These are phyloP conservation scores for Drosophila anomalipes DNA, from an alignment of 2,888 invertebrate genomes.

Conservation along the genomic window DNA sequence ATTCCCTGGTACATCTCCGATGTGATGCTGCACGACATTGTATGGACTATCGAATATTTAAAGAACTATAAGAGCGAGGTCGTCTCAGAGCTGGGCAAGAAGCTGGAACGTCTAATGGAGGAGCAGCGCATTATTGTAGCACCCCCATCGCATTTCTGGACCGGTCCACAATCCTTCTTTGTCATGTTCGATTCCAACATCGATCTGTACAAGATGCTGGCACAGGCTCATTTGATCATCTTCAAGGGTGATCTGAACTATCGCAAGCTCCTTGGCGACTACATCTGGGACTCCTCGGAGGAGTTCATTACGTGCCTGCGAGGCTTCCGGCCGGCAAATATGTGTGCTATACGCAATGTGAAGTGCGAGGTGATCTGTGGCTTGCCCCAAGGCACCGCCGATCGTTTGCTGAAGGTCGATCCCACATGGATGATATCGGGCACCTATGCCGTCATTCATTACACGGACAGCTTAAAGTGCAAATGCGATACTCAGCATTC, in stretches of 20 bases:
- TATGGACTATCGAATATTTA: conserved; percentile 88
- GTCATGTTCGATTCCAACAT: conserved; percentile 90
- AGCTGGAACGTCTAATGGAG: conserved; percentile 87
- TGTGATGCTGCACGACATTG: conserved; percentile 90
- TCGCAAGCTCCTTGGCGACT: conserved; percentile 95
- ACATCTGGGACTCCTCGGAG: conserved; percentile 91
- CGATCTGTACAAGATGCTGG: conserved; percentile 90
- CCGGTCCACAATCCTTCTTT: conserved; percentile 91
- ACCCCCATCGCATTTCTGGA: conserved; percentile 93
- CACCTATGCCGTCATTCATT: conserved; percentile 92
- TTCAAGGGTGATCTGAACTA: conserved; percentile 99
- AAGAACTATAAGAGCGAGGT: conserved; percentile 72
- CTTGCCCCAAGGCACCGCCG: conserved; percentile 88
- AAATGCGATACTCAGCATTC: conserved; percentile 30
- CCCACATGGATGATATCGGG: conserved; percentile 94
- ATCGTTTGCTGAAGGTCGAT: conserved; percentile 86
- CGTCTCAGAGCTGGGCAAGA: conserved; percentile 85
- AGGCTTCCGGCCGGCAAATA: conserved; percentile 93
- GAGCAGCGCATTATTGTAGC: conserved; percentile 84
- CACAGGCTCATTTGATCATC: conserved; percentile 89
- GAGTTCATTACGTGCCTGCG: conserved; percentile 87
- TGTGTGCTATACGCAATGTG: conserved; percentile 93
- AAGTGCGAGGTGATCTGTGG: conserved; percentile 96
- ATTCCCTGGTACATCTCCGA: conserved; percentile 99
- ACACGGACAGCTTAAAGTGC: conserved; percentile 79